These are phyloP conservation scores for Pyrgilauda ruficollis DNA, from an alignment of 2,113 vertebrate species.

Conservation along the genomic window DNA sequence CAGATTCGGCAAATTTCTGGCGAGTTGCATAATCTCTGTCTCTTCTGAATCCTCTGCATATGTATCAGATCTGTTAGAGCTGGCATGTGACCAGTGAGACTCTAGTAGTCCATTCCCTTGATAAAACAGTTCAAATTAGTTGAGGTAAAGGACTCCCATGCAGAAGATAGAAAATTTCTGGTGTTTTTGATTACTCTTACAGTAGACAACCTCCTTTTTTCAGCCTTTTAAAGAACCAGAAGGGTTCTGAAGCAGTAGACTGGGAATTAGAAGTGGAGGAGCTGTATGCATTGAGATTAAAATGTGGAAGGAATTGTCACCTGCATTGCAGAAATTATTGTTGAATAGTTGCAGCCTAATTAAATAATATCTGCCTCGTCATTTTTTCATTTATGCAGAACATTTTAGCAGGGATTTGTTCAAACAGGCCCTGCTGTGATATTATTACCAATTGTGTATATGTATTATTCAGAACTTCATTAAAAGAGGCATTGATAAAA, in stretches of 20 bases:
- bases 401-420: neutral
- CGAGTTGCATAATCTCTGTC: neutral
- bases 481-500: neutral
- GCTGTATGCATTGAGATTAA: neutral
- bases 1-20: neutral
- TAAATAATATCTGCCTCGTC: neutral
- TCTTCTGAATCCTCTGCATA: neutral
- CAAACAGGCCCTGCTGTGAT: neutral
- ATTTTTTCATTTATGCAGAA: neutral
- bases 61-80: neutral
- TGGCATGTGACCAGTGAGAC: neutral
- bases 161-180: neutral
- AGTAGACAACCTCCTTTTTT: neutral
- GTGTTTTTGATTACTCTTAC: neutral
- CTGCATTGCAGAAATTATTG: neutral
- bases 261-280: neutral
- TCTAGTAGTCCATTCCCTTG: neutral
- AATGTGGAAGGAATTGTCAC: neutral
- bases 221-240: neutral
- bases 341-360: neutral
- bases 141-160: neutral
- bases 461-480: neutral
- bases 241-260: neutral
- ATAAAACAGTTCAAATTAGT: neutral
- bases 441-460: neutral